Evolutionary conservation across 1,140 invertebrate genomes (phyloP).

Genomic region (Cyrtorhinus lividipennis): DNA sequence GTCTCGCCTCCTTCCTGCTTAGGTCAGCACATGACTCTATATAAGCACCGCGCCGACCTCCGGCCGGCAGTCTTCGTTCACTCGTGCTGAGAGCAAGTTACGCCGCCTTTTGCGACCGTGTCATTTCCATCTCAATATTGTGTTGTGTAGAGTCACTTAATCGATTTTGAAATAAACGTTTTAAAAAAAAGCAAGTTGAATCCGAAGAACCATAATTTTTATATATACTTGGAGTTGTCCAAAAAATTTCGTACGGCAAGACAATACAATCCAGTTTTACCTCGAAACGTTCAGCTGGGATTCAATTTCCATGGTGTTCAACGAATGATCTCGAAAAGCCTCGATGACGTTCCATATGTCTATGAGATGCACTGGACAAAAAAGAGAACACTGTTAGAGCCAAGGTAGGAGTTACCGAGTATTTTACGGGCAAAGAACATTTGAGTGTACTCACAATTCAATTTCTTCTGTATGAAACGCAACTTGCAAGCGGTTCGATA

Average conservation of each 20-base stretch:
- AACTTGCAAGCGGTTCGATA: slow-evolving; percentile 95
- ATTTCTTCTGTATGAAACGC: slow-evolving; percentile 94
- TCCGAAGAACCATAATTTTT: background rate
- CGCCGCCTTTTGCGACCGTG: too few relatives aligned
- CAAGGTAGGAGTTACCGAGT: background rate
- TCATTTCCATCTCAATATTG: too few relatives aligned
- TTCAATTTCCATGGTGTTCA: slow-evolving; percentile 82
- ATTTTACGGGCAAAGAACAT: background rate
- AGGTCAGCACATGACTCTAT: too few relatives aligned
- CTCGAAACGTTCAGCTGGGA: slow-evolving; percentile 80
- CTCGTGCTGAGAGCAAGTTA: too few relatives aligned
- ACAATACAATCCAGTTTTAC: background rate
- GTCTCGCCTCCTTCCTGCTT: too few relatives aligned
- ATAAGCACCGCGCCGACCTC: too few relatives aligned
- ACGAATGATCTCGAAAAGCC: slow-evolving; percentile 90
- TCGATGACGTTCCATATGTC: slow-evolving; percentile 99
- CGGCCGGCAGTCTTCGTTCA: too few relatives aligned
- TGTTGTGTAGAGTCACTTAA: too few relatives aligned
- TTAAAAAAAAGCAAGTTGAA: too few relatives aligned
- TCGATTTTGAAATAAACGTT: too few relatives aligned
- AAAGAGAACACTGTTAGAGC: background rate
- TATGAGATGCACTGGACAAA: slow-evolving; percentile 75
- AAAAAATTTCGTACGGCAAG: background rate
- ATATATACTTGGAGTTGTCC: background rate
- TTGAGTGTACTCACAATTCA: slow-evolving; percentile 54